These are phyloP conservation scores for Ptilorrhoa leucosticta DNA, from an alignment of 2,113 vertebrate genomes.

Conservation along the genomic window DNA sequence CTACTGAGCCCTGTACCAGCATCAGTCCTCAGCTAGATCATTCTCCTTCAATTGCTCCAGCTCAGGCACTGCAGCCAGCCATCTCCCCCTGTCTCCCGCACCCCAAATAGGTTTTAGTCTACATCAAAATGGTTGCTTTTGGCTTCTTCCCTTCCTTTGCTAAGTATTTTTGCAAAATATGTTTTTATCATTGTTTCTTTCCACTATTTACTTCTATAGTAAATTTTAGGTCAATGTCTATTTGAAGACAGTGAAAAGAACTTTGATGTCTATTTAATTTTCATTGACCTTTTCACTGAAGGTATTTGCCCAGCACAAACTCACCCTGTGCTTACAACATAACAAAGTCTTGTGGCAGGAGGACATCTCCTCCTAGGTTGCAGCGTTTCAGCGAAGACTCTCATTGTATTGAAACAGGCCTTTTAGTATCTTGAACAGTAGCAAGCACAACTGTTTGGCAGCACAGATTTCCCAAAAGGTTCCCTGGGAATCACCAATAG, in stretches of 20 bases:
- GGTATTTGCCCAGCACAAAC: neutral
- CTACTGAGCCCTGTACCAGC: neutral
- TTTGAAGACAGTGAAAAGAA: neutral
- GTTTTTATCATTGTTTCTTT: neutral
- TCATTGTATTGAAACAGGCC: neutral
- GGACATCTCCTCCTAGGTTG: neutral
- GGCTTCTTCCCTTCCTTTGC: neutral
- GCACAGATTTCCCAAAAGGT: neutral
- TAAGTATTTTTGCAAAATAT: neutral
- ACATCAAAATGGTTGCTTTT: neutral
- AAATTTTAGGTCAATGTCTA: neutral
- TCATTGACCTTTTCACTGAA: neutral
- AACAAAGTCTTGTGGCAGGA: neutral
- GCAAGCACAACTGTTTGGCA: neutral
- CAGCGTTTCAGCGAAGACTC: neutral
- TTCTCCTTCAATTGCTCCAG: neutral
- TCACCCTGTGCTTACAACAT: neutral
- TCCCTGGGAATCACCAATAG: neutral
- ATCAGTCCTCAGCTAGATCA: neutral
- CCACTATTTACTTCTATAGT: neutral
- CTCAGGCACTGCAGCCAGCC: neutral
- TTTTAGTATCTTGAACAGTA: neutral
- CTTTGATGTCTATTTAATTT: neutral
- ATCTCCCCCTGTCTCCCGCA: fast-evolving
- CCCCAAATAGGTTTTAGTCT: neutral